Conservation (phyloP, 1,140 invertebrate genomes). For the Drosophila arizonae region DNA sequence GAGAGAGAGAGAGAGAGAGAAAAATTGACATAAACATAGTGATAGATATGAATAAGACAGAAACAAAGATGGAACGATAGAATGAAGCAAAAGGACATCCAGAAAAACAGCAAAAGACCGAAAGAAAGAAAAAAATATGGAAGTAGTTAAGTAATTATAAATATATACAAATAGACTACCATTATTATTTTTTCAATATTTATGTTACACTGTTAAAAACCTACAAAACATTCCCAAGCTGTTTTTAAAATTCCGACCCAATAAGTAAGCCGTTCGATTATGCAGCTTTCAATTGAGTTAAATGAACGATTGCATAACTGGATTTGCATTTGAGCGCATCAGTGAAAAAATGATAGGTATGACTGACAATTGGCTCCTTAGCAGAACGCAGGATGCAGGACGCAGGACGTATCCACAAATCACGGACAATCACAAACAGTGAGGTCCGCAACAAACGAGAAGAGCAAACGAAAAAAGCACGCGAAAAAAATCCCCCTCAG, state of each 20-base stretch:
- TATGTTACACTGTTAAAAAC: no score
- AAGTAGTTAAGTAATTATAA: no score
- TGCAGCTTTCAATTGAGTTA: conserved; percentile 4
- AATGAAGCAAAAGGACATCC: no score
- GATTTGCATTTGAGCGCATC: conserved; percentile 8
- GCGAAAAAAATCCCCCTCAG: conserved; percentile 18
- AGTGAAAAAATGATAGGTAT: not conserved
- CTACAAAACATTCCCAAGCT: no score
- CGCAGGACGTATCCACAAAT: conserved; percentile 52
- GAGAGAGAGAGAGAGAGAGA: no score
- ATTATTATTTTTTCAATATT: no score
- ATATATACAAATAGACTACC: no score
- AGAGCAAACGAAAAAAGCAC: conserved; percentile 20
- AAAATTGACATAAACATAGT: no score
- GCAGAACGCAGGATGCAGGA: not conserved
- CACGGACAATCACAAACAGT: conserved; percentile 66
- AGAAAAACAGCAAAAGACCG: no score
- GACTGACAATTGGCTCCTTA: conserved; percentile 15
- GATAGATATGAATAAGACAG: no score
- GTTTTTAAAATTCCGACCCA: not conserved
- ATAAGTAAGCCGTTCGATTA: not conserved
- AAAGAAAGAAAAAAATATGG: no score
- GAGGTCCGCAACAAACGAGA: conserved; percentile 41
- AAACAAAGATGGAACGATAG: no score
- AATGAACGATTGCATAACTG: conserved; percentile 9